Evolutionary conservation across 53 echinoderm and acorn worm species (phyloP).

Genomic region (Holothuria scabra): DNA sequence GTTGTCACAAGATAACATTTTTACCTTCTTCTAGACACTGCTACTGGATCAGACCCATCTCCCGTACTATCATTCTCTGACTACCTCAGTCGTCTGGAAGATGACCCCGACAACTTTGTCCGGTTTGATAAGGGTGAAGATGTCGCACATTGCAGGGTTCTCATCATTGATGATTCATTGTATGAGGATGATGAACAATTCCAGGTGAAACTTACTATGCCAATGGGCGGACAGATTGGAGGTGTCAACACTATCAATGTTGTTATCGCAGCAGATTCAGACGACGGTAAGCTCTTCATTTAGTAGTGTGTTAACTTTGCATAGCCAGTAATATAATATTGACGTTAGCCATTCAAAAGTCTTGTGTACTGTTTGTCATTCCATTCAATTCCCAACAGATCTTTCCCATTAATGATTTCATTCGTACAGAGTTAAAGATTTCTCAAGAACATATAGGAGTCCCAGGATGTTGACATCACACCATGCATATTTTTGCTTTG

Average conservation of each 20-base stretch:
- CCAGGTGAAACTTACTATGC: constrained; percentile 96
- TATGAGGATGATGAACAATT: constrained; percentile 94
- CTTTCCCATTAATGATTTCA: too few species aligned
- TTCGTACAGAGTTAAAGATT: too few species aligned
- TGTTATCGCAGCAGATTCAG: constrained; percentile 81
- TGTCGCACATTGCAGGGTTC: constrained; percentile 91
- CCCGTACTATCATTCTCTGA: constrained; percentile 95
- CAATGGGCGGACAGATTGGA: constrained; percentile 97
- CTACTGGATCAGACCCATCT: constrained; percentile 95
- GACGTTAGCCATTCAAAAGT: too few species aligned
- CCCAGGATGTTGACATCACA: too few species aligned
- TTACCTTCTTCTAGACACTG: constrained; percentile 66
- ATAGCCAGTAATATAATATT: too few species aligned
- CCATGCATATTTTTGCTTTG: too few species aligned
- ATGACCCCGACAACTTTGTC: constrained; percentile 92
- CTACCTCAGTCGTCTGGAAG: constrained; percentile 98
- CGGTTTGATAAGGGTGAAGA: constrained; percentile 98
- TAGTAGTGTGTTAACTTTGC: too few species aligned
- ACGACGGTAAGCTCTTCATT: constrained; percentile 78
- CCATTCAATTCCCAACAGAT: too few species aligned
- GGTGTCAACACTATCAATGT: constrained; percentile 67
- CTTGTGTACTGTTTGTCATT: too few species aligned
- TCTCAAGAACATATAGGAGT: too few species aligned
- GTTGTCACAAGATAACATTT: too few species aligned
- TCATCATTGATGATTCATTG: constrained; percentile 98